phyloP scores from a whole-genome alignment of 2,888 invertebrate species.

The Acanthacorydalis orientalis region DNA sequence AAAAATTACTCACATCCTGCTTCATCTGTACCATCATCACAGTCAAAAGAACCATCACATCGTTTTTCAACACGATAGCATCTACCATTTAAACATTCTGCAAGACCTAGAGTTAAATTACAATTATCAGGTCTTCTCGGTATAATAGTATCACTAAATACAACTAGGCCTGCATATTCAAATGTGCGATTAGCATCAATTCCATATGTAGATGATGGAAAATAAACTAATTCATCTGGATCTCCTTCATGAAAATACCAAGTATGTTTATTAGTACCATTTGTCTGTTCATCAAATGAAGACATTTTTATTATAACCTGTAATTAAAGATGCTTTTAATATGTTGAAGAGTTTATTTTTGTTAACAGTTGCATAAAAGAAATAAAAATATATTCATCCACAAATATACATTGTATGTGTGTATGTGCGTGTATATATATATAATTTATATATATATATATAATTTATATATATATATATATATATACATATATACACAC shows the following conservation, averaged over 20 bases:
- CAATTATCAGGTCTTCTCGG: conserved; percentile 50
- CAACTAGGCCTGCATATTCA: conserved; percentile 72
- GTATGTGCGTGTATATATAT: too few species aligned
- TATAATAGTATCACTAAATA: conserved; percentile 77
- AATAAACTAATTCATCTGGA: conserved; percentile 71
- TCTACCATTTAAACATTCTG: conserved; percentile 64
- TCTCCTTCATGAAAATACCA: conserved; percentile 77
- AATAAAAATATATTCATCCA: too few species aligned
- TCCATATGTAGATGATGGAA: conserved; percentile 79
- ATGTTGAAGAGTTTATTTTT: too few species aligned
- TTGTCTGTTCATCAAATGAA: conserved; percentile 68
- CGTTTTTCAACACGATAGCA: conserved; percentile 60
- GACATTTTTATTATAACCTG: conserved; percentile 69
- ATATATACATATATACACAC: not conserved
- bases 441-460: too few species aligned
- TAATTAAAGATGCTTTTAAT: conserved; percentile 18
- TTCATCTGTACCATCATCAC: conserved; percentile 76
- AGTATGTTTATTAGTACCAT: conserved; percentile 65
- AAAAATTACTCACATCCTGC: conserved; percentile 41
- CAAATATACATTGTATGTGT: too few species aligned
- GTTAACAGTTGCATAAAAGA: too few species aligned
- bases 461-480: conserved; percentile 1
- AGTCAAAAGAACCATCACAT: conserved; percentile 67
- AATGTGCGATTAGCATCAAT: conserved; percentile 90
- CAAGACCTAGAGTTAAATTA: conserved; percentile 53